Evolutionary conservation across 2,113 vertebrate species (phyloP), one percentile per base, ranked within the genome.

Genomic region (Tachycineta bicolor): DNA sequence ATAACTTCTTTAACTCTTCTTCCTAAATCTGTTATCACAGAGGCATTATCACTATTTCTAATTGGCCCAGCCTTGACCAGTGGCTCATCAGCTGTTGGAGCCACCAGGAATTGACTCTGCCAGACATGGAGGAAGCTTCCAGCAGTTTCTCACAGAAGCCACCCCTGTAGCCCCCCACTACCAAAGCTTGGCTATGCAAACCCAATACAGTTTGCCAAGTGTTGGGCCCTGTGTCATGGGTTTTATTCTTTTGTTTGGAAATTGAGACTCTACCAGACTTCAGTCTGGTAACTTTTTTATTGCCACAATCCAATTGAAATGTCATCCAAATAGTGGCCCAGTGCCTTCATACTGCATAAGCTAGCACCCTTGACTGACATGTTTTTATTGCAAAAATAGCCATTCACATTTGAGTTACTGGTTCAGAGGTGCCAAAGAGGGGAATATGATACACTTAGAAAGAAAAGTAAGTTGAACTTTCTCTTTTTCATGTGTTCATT

Each of bases 101-200:
- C 19, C 29, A 29, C 59, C 15, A n/a, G 41, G 50, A 20, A 47
- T 1, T 58, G 24, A 20, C 34, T 41, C 43, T 85, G 43, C 29
- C 19, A 29, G 43, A 56, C 14, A 20, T 15, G 34, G 24, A 49
- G 43, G 29, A 75, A 41, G 24, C 43, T 75, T 75, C n/a, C 41
- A 65, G 50, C 29, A 49, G 24, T 39, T 85, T 65, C 31, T 75
- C 12, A 49, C 20, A 41, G 60, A n/a, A 65, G 24, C 5, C 26
- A 80, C 21, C 21, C 26, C n/a, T 29, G 14, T 41, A 65, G 19
- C 7, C 12, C 24, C 10, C 15, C 0, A 0, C 16, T 58, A 31
- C 34, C 20, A 50, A 85, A 52, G 33, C 23, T 44, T 33, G 28
- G 64, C 22, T 34, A 4, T 33, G 46, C 46, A 69, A 59, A 78